Evolutionary conservation across 1,140 invertebrate genomes (phyloP).

Genomic region (Orussus abietinus): DNA sequence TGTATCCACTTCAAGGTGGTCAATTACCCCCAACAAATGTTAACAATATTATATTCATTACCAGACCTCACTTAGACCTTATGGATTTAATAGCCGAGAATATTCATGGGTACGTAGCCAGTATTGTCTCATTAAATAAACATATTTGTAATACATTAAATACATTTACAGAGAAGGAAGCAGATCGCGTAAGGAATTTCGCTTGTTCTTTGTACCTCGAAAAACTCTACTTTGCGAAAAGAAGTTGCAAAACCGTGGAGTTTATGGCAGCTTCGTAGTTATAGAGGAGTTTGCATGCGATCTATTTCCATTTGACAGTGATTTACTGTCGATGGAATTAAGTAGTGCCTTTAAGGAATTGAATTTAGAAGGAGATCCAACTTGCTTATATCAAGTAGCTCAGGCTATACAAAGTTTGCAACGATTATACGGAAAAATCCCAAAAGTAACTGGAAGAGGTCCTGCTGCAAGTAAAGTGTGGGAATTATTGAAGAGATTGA

Average conservation of each 20-base stretch:
- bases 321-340: conserved; percentile 90
- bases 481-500: conserved; percentile 79
- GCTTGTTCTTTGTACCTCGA: conserved; percentile 84
- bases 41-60: conserved; percentile 86
- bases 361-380: conserved; percentile 83
- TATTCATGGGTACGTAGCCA: conserved; percentile 62
- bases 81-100: conserved; percentile 86
- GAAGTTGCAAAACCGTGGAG: conserved; percentile 75
- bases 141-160: too few species aligned
- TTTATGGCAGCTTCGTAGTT: conserved; percentile 71
- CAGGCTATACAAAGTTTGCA: conserved; percentile 83
- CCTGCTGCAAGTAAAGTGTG: conserved; percentile 82
- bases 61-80: conserved; percentile 72
- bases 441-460: conserved; percentile 87
- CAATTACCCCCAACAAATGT: conserved; percentile 66
- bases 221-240: conserved; percentile 85
- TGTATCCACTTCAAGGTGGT: conserved; percentile 71
- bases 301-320: conserved; percentile 87
- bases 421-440: conserved; percentile 84
- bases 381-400: conserved; percentile 82
- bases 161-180: conserved; percentile 36
- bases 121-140: not conserved
- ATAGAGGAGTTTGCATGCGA: conserved; percentile 85
- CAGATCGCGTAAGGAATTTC: conserved; percentile 61
- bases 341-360: conserved; percentile 77